These are phyloP conservation scores for Ormyrus thymus DNA, from an alignment of 2,888 invertebrate genomes.

Conservation along the genomic window DNA sequence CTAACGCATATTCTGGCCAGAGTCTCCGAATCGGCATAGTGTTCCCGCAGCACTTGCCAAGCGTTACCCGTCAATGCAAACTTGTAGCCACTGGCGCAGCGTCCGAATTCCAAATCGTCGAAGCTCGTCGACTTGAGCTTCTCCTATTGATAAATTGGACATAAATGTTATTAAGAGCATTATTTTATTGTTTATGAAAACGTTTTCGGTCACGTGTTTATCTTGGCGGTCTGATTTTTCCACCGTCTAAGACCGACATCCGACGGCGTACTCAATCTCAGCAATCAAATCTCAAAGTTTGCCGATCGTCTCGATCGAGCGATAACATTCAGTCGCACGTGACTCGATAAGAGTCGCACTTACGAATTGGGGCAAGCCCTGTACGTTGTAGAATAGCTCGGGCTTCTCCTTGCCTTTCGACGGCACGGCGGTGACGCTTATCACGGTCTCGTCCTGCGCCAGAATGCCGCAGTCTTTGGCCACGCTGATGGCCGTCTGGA, in stretches of 20 bases:
- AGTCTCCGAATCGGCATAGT: conserved; percentile 80
- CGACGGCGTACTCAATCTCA: too few species aligned
- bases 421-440: conserved; percentile 68
- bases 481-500: conserved; percentile 93
- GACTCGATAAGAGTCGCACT: neutral
- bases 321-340: too few species aligned
- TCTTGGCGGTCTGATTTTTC: too few species aligned
- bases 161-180: too few species aligned
- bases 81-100: conserved; percentile 63
- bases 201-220: too few species aligned
- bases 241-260: too few species aligned
- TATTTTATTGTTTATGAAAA: too few species aligned
- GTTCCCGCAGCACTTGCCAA: conserved; percentile 83
- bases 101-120: conserved; percentile 66
- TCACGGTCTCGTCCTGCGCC: conserved; percentile 77
- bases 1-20: conserved; percentile 80
- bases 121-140: conserved; percentile 49
- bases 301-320: too few species aligned
- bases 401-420: conserved; percentile 62
- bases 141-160: conserved; percentile 10
- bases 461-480: conserved; percentile 89
- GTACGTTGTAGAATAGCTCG: conserved; percentile 69
- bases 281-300: too few species aligned
- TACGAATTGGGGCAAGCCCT: conserved; percentile 61
- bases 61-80: conserved; percentile 85